Percentiles rank a stretch among this genome's conserved stretches.
phyloP scores from a whole-genome alignment of 2,888 invertebrate species.

The Meteorus colon region DNA sequence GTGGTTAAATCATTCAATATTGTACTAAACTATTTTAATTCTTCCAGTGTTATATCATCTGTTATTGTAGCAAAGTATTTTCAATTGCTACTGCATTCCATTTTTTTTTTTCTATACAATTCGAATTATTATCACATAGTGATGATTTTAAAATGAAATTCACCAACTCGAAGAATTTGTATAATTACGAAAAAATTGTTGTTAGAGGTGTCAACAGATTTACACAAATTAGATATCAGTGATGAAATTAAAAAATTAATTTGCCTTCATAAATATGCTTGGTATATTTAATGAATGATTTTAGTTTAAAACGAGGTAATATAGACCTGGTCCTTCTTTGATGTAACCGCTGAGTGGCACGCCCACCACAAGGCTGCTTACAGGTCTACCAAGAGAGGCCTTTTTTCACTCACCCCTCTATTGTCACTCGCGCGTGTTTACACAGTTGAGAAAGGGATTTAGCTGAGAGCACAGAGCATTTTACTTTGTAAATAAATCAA shows the following conservation, averaged over 20 bases:
- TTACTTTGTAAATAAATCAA: conserved; percentile 4
- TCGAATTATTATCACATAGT: too few species aligned
- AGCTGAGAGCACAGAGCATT: background rate
- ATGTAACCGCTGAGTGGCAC: conserved; percentile 31
- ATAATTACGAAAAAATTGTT: background rate
- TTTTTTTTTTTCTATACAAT: too few species aligned
- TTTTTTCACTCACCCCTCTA: conserved; percentile 14
- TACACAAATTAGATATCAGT: background rate
- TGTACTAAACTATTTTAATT: conserved; percentile 2
- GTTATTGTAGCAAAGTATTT: too few species aligned
- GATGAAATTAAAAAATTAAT: background rate
- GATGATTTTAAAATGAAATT: too few species aligned
- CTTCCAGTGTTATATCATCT: background rate
- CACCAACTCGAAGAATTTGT: too few species aligned
- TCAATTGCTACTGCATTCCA: too few species aligned
- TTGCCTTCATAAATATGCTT: background rate
- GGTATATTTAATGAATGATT: background rate
- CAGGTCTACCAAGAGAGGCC: conserved; percentile 1
- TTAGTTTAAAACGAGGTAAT: background rate
- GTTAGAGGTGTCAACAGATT: background rate
- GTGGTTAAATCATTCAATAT: conserved; percentile 20
- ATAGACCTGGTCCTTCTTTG: background rate
- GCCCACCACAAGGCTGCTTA: conserved; percentile 18
- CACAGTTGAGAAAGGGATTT: conserved; percentile 34
- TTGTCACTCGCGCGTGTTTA: conserved; percentile 29